Evolutionary conservation across 2,888 invertebrate genomes (phyloP), one percentile per base, ranked within the genome.

Genomic region (Coenonympha glycerion): DNA sequence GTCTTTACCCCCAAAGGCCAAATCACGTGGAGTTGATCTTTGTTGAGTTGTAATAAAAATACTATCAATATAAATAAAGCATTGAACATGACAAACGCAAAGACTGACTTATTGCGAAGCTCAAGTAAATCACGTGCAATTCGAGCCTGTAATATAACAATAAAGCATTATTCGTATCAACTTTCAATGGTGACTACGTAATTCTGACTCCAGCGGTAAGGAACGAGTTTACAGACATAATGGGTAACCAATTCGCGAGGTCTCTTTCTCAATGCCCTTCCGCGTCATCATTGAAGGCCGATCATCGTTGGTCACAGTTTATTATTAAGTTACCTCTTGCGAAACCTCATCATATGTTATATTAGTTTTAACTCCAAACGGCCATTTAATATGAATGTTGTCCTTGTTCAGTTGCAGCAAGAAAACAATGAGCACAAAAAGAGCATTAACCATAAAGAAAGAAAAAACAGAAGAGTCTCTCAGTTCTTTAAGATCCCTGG

Each of bases 61-160:
- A 99, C 97, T 88, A 98, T 95, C 89, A 99, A 93, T 83, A 98
- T 96, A 92, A 98, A 99, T 79, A 99, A 92, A 86, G 98, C 96
- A 92, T 99, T 99, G 91, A 98, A 94, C 98, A 99, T 98, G 90
- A 98, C 95, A 92, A 98, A 98, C 79, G 95, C 96, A 88, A 97
- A 97, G 76, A 97, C 96, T 73, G 96, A 95, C 87, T 97, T 97
- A 92, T 98, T 98, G 77, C 98, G 91, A 77, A 98, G 92, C 79
- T 97, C 97, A 79, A 95, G 91, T 85, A 99, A 91, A 87, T 97
- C 97, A 72, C 90, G 89, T 73, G 95, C 95, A 75, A 96, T 93
- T 79, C 95, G 91, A 79, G 92, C 95, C 95, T 96, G 91, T 85
- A 90, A 90, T 83, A 80, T 73, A 74, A 76, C 73, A 84, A 80